A percentile compares a stretch with the other conserved stretches of the same genome.
Conservation (phyloP, 2,113 vertebrate species). For the Tupaia chinensis region DNA sequence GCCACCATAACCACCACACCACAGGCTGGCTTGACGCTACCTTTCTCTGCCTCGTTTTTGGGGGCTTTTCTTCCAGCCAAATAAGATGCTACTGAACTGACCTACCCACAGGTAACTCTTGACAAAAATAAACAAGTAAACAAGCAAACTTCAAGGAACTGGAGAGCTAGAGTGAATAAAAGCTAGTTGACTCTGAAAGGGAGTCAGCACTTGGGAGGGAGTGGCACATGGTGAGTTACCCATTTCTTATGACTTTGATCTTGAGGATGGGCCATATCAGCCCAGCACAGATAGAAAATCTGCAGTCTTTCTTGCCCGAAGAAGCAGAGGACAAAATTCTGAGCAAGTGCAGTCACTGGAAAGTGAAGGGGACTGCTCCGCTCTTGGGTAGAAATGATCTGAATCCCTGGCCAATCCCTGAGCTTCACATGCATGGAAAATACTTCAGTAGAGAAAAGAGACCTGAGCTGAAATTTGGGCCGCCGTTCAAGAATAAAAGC, state of each 20-base stretch:
- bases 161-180: background rate
- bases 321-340: slow-evolving; percentile 7
- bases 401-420: background rate
- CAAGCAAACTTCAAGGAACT: background rate
- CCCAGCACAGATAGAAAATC: background rate
- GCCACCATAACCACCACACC: no score
- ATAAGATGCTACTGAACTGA: background rate
- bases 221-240: background rate
- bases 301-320: background rate
- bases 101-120: background rate
- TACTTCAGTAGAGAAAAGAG: background rate
- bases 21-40: no score
- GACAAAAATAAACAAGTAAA: background rate
- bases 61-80: background rate
- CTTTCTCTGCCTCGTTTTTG: background rate
- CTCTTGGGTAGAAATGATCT: background rate
- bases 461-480: background rate
- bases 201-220: background rate
- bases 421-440: background rate
- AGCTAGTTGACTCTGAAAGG: background rate
- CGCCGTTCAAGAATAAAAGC: background rate
- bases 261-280: background rate
- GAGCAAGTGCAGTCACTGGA: background rate
- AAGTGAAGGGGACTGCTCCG: background rate
- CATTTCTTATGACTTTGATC: background rate